A percentile compares a stretch with the other conserved stretches of the same genome.
Evolutionary conservation across 2,113 vertebrate genomes (phyloP).

Genomic region (Onychostruthus taczanowskii): DNA sequence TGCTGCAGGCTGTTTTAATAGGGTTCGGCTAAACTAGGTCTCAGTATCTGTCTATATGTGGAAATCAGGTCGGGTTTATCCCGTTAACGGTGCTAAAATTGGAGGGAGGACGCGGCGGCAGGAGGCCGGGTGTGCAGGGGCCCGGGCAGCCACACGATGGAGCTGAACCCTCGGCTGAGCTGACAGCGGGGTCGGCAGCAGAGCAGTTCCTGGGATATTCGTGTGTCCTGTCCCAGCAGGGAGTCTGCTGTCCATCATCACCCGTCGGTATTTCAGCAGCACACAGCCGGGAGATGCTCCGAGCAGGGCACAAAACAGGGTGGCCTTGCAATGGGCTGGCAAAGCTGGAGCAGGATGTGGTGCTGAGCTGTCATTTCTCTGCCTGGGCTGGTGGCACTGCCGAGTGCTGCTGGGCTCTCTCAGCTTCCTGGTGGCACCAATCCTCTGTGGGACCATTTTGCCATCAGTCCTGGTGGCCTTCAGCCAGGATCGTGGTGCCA

Average conservation of each 20-base stretch:
- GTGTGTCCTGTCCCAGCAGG: background rate
- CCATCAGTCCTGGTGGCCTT: background rate
- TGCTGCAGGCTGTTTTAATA: background rate
- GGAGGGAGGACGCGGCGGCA: background rate
- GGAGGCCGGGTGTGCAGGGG: background rate
- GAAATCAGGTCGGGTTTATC: slow-evolving; percentile 51
- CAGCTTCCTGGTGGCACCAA: background rate
- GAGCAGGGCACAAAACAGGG: background rate
- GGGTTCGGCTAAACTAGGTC: background rate
- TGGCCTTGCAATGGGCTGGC: background rate
- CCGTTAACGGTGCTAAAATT: background rate
- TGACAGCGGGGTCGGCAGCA: background rate
- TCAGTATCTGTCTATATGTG: background rate
- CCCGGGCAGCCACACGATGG: background rate
- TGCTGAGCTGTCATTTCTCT: background rate
- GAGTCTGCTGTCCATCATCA: background rate
- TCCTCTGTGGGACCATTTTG: background rate
- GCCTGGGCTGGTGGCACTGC: background rate
- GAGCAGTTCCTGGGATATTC: background rate
- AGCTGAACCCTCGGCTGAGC: background rate
- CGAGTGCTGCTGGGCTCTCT: accelerated
- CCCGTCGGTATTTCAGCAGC: background rate
- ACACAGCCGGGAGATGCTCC: background rate
- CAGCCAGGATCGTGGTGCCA: background rate
- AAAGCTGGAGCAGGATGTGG: background rate